A percentile compares a stretch with the other conserved stretches of the same genome.
These are phyloP conservation scores for Eulithis testata DNA, from an alignment of 2,888 invertebrate species.

Conservation along the genomic window DNA sequence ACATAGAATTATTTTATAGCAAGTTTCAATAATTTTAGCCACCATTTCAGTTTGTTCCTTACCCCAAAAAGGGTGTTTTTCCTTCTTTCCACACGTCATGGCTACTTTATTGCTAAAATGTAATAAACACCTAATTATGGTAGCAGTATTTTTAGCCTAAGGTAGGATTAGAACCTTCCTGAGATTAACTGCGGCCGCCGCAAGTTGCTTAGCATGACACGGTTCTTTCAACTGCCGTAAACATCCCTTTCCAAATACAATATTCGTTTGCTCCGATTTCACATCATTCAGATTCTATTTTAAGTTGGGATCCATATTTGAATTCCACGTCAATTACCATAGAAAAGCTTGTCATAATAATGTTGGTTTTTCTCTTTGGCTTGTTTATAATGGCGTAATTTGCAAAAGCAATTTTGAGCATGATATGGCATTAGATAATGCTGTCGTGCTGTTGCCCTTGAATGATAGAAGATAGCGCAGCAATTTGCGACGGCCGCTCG, in stretches of 20 bases:
- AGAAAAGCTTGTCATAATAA: background rate
- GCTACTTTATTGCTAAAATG: slow-evolving; percentile 72
- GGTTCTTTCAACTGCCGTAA: slow-evolving; percentile 11
- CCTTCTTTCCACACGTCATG: slow-evolving; percentile 60
- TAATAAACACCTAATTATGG: slow-evolving; percentile 74
- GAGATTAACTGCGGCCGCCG: slow-evolving; percentile 64
- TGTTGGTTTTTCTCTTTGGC: background rate
- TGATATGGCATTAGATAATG: background rate
- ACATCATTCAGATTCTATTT: background rate
- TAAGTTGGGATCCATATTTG: background rate
- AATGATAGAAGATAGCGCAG: slow-evolving; percentile 14
- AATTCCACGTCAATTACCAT: background rate
- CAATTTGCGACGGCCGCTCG: slow-evolving; percentile 43
- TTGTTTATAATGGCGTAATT: background rate
- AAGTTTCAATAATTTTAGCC: background rate
- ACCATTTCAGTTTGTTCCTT: background rate
- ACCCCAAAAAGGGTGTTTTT: slow-evolving; percentile 4
- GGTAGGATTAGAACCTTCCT: slow-evolving; percentile 75
- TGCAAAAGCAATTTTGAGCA: background rate
- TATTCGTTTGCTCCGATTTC: background rate
- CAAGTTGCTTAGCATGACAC: slow-evolving; percentile 26
- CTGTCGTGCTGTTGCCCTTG: background rate
- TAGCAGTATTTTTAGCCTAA: slow-evolving; percentile 81
- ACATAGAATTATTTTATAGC: too few species aligned
- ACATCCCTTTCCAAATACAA: background rate